Base-by-base conservation (phyloP, 2,888 invertebrate genomes). In the Thereva unica region DNA sequence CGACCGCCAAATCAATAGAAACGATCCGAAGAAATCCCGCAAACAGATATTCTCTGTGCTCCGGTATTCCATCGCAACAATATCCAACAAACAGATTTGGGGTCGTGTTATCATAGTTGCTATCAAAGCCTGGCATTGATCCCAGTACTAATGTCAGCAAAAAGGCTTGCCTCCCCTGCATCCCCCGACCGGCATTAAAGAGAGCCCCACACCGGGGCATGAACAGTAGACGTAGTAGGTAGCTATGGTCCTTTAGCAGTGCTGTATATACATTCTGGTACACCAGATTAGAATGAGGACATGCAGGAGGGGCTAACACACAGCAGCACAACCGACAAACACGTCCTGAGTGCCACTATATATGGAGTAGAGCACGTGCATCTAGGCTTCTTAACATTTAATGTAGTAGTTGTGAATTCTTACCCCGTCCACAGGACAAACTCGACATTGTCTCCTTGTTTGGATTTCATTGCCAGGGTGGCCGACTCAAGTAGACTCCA, bases 361-460 rank as follows among this genome's bases (percentile, higher is more conserved):
- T 5, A 59, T 23, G 49, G 47, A 35, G 23, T 10, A 3, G 23
- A 42, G 55, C 41, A 42, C 59, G 23, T 59, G 59, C 59, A 61
- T 23, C 40, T 50, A 41, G 50, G 37, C 61, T 61, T 61, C 61
- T 61, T 61, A 61, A 50, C 61, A 61, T 61, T 61, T 61, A 50
- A 61, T 61, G 23, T 23, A 23, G 23, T 23, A 40, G 40, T 40
- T 40, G 50, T 50, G 61, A 41, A 56, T 69, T 74, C 88, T 85
- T 84, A 94, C 95, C 95, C 95, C 34, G 95, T 95, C 95, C 95
- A 96, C 35, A 96, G 82, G 34, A 95, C 92, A 79, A 95, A 95
- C 82, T 95, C 95, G 69, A 95, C 91, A 78, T 92, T 93, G 80
- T 93, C 91, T 54, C 90, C 88, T 76, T 91, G 90, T 68, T 91